Base-by-base conservation (phyloP, 2,888 invertebrate genomes). In the Napeogenes inachia region DNA sequence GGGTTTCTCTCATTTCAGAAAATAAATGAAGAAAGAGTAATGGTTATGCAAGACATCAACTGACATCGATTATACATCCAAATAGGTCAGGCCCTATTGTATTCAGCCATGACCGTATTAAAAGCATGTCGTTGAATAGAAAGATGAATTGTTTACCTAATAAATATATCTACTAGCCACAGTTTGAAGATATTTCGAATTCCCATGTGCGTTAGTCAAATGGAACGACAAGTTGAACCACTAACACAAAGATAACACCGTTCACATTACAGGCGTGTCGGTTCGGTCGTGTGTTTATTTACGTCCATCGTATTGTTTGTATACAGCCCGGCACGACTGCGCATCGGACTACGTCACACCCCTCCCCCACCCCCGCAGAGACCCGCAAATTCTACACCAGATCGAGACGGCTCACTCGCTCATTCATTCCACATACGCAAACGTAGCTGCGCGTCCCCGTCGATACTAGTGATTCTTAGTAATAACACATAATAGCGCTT, bases 291-390 rank as follows among this genome's bases (percentile, higher is more conserved):
- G 83, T 90, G 89, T 90, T 90, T 90, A 90, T 90, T 90, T 90
- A 90, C 90, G 90, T 90, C 89, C 89, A 80, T 80, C 85, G 89
- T 88, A 89, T 90, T 89, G 89, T 90, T 90, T 90, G 90, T 90
- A 90, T 87, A 90, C 90, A 90, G 85, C 83, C 88, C 88, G 89
- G 88, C 87, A 84, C 87, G 88, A 82, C 87, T 90, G 90, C 90
- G 90, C 90, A 89, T 87, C 86, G 77, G 82, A 75, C 79, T 81
- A 86, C 89, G 89, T 88, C 89, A 88, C 77, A 72, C 83, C 81
- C 79, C 83, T 78, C 79, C 74, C 75, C 70, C 68, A 62, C 76
- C 83, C 84, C 85, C 86, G 82, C 82, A 69, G 76, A 80, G 79
- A 77, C 84, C 87, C 76, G 82, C 82, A 78, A 83, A 83, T 82